Percentiles rank a stretch among this genome's conserved stretches.
Evolutionary conservation across 1,140 invertebrate genomes (phyloP).

Genomic region (Andricus grossulariae): DNA sequence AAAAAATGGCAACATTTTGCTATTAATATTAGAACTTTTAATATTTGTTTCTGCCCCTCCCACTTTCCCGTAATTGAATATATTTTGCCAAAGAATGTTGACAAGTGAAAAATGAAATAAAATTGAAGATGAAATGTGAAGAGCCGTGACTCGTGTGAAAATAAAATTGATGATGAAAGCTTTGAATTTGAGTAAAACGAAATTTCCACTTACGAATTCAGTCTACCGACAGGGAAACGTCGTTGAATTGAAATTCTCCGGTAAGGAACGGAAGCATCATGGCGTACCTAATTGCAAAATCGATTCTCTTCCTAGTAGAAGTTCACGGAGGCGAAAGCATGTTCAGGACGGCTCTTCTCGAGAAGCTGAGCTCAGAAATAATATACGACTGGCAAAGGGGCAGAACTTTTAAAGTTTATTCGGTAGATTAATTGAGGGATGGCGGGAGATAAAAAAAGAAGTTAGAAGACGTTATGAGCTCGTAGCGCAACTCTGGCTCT

Average conservation of each 20-base stretch:
- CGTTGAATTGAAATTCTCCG: conserved; percentile 59
- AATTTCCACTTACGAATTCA: conserved; percentile 40
- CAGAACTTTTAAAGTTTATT: conserved; percentile 30
- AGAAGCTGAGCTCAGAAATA: conserved; percentile 37
- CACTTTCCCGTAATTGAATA: not conserved
- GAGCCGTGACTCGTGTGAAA: not conserved
- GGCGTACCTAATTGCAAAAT: conserved; percentile 68
- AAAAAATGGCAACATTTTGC: no score
- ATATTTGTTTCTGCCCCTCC: no score
- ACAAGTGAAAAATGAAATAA: not conserved
- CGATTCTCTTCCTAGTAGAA: conserved; percentile 56
- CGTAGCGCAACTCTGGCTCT: conserved; percentile 6
- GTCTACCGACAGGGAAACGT: conserved; percentile 48
- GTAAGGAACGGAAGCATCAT: conserved; percentile 55
- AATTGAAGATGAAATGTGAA: not conserved
- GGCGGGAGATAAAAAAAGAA: conserved; percentile 1
- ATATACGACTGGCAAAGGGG: conserved; percentile 19
- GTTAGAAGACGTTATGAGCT: conserved; percentile 15
- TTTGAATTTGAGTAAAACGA: conserved; percentile 33
- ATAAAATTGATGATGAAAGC: conserved; percentile 14
- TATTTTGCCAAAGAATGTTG: not conserved
- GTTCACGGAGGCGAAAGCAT: conserved; percentile 52
- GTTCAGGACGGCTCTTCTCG: conserved; percentile 49
- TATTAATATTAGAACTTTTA: no score
- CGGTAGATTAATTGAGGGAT: conserved; percentile 26